These are phyloP conservation scores for Trachelus troglodyta DNA, from an alignment of 2,888 invertebrate species.

Conservation along the genomic window DNA sequence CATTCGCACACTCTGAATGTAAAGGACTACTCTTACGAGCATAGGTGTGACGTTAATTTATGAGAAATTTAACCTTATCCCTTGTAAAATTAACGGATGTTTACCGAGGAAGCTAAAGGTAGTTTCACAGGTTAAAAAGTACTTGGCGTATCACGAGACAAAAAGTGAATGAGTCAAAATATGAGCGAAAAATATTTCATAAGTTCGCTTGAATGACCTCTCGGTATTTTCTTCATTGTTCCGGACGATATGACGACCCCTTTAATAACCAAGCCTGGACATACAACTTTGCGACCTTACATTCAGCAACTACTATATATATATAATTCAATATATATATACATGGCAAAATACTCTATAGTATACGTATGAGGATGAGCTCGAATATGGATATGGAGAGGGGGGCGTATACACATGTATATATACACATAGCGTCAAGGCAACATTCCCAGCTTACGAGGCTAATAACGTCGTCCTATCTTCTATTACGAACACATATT, in stretches of 20 bases:
- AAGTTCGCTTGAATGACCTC: slow-evolving; percentile 18
- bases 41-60: background rate
- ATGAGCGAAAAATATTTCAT: slow-evolving; percentile 31
- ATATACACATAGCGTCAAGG: background rate
- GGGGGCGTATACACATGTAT: background rate
- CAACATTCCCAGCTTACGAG: slow-evolving; percentile 1
- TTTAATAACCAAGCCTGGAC: background rate
- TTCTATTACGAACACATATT: slow-evolving; percentile 4
- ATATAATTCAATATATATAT: no score
- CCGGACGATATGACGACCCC: slow-evolving; percentile 23
- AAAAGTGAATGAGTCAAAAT: slow-evolving; percentile 7
- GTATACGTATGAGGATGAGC: background rate
- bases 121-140: background rate
- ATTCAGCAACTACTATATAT: background rate
- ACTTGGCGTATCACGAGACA: background rate
- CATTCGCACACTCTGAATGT: background rate
- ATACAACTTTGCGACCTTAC: background rate
- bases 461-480: slow-evolving; percentile 9
- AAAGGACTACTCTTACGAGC: background rate
- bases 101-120: background rate
- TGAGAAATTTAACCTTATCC: background rate
- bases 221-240: slow-evolving; percentile 32
- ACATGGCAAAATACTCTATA: background rate
- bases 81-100: background rate
- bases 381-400: background rate